Evolutionary conservation across 2,888 invertebrate species (phyloP).

Genomic region (Schizaphis graminum): DNA sequence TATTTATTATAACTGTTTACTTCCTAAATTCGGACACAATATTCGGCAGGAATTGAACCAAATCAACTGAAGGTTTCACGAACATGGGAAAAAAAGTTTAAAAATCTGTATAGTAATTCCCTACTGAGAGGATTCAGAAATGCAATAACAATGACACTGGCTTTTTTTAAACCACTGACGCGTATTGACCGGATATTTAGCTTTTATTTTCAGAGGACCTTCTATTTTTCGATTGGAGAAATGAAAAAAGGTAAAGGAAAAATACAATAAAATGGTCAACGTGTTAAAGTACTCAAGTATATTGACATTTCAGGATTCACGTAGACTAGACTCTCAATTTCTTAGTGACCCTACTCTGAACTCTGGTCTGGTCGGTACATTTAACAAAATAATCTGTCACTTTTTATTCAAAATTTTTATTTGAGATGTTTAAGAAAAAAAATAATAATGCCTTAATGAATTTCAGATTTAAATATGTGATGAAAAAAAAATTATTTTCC

Average conservation of each 20-base stretch:
- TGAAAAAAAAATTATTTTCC: background rate
- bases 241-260: conserved; percentile 41
- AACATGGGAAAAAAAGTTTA: conserved; percentile 14
- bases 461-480: background rate
- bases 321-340: background rate
- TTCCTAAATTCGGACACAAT: background rate
- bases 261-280: conserved; percentile 49
- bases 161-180: conserved; percentile 56
- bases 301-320: conserved; percentile 37
- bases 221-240: conserved; percentile 31
- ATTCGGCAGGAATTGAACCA: conserved; percentile 7
- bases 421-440: background rate
- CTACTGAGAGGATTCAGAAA: conserved; percentile 38
- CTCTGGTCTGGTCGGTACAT: background rate
- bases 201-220: conserved; percentile 45
- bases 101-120: conserved; percentile 50
- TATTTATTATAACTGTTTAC: background rate
- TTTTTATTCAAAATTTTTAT: background rate
- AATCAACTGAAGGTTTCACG: conserved; percentile 9
- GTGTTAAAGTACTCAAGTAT: conserved; percentile 43
- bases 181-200: conserved; percentile 61
- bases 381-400: background rate
- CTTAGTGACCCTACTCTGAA: background rate
- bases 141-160: conserved; percentile 56
- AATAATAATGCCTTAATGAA: background rate